Percentiles rank a stretch among this genome's conserved stretches.
These are phyloP conservation scores for Amblyraja radiata DNA, from an alignment of 2,797 vertebrate species.

Conservation along the genomic window DNA sequence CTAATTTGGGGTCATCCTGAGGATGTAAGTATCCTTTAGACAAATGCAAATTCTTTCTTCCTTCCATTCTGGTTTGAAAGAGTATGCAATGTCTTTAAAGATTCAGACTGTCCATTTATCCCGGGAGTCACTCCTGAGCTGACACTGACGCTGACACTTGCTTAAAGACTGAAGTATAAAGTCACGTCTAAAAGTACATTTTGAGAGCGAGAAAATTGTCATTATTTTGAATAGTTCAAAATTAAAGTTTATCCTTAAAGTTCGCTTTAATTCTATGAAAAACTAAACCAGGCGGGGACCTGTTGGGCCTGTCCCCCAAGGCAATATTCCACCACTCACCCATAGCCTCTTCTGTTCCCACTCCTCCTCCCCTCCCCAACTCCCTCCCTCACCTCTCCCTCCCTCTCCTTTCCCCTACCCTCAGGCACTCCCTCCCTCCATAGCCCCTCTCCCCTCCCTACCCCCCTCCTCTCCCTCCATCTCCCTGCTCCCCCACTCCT, in stretches of 20 bases:
- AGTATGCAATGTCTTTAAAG: background rate
- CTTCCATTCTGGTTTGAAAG: background rate
- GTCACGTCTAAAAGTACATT: too few species aligned
- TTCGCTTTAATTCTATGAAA: background rate
- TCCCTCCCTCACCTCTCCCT: too few species aligned
- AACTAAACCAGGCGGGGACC: too few species aligned
- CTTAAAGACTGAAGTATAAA: background rate
- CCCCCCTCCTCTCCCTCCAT: too few species aligned
- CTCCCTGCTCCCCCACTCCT: too few species aligned
- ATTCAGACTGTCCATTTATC: background rate
- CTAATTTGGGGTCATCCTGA: background rate
- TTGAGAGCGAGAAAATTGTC: background rate
- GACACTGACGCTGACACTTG: background rate
- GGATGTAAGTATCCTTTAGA: background rate
- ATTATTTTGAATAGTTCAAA: background rate
- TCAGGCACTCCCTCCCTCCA: too few species aligned
- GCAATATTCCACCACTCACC: too few species aligned
- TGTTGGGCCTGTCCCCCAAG: too few species aligned
- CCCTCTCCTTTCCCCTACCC: too few species aligned
- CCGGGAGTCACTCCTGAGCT: background rate
- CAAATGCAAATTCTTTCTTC: background rate
- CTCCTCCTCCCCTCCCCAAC: too few species aligned
- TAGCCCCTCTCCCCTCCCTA: too few species aligned
- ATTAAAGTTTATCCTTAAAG: background rate
- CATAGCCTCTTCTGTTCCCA: too few species aligned